Conservation (phyloP, 1,140 invertebrate genomes). For the Drosophila repleta region DNA sequence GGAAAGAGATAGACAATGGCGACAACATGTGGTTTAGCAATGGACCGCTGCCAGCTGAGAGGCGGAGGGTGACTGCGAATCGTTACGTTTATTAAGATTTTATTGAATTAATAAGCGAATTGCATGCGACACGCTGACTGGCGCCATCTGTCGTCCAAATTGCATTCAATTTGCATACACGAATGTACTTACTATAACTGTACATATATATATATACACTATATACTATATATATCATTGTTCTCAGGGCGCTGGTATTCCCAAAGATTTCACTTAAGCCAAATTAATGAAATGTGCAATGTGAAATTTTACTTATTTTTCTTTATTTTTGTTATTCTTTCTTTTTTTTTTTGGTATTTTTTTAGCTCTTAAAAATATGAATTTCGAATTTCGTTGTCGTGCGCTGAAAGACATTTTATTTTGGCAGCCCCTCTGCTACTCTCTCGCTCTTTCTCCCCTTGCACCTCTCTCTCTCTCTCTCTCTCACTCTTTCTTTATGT, state of each 20-base stretch:
- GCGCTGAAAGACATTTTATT: conserved; percentile 67
- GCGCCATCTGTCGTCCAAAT: conserved; percentile 72
- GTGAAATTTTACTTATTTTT: conserved; percentile 40
- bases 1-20: conserved; percentile 15
- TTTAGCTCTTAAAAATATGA: conserved; percentile 35
- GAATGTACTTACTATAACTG: background rate
- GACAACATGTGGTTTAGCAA: conserved; percentile 69
- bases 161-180: conserved; percentile 50
- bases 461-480: conserved; percentile 21
- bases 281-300: conserved; percentile 59
- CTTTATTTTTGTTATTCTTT: conserved; percentile 38
- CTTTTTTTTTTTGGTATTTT: conserved; percentile 35
- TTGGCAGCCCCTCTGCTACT: conserved; percentile 59
- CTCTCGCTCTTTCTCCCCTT: conserved; percentile 8
- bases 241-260: conserved; percentile 57
- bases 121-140: conserved; percentile 77
- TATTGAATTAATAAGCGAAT: conserved; percentile 81
- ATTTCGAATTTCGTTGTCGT: conserved; percentile 21
- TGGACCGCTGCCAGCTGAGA: conserved; percentile 17
- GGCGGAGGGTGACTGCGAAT: conserved; percentile 8
- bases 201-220: background rate
- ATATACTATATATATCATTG: conserved; percentile 35
- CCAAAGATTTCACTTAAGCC: conserved; percentile 30
- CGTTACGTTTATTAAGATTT: conserved; percentile 65
- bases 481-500: conserved; percentile 1